A percentile compares a stretch with the other conserved stretches of the same genome.
Conservation (phyloP, 2,113 vertebrate species). For the Hydropotes inermis region DNA sequence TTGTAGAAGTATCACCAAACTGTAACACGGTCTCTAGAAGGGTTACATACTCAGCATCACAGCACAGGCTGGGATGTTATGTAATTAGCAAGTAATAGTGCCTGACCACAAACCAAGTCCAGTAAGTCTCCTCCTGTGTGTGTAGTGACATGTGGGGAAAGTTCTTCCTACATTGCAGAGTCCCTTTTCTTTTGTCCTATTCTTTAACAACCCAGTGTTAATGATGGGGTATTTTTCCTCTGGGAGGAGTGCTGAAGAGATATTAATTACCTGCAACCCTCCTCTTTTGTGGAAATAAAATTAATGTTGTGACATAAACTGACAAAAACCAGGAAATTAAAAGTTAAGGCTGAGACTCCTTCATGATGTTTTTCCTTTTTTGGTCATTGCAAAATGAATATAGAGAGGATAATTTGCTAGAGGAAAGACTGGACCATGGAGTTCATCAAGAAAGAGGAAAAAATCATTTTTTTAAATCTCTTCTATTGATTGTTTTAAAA, state of each 20-base stretch:
- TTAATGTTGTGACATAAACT: slow-evolving; percentile 56
- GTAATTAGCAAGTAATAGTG: background rate
- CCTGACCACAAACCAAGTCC: background rate
- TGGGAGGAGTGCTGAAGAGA: background rate
- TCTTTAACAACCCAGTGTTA: slow-evolving; percentile 26
- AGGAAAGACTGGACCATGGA: background rate
- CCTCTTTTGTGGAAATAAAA: slow-evolving; percentile 49
- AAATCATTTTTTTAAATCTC: background rate
- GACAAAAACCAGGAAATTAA: slow-evolving; percentile 49
- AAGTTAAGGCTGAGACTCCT: slow-evolving; percentile 23
- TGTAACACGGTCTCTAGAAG: background rate
- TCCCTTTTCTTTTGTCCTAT: slow-evolving; percentile 53
- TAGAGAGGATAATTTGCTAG: background rate
- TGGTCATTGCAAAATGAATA: slow-evolving; percentile 32
- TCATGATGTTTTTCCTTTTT: background rate
- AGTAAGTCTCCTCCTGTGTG: background rate
- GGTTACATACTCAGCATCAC: background rate
- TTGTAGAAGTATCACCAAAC: background rate
- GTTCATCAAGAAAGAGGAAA: slow-evolving; percentile 35
- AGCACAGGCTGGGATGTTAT: background rate
- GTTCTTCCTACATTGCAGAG: background rate
- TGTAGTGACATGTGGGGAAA: background rate
- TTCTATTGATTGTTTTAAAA: background rate
- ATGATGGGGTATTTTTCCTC: slow-evolving; percentile 35
- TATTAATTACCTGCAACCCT: slow-evolving; percentile 58